phyloP scores from a whole-genome alignment of 2,113 vertebrate species.

The Rhegmatorhina hoffmannsi region DNA sequence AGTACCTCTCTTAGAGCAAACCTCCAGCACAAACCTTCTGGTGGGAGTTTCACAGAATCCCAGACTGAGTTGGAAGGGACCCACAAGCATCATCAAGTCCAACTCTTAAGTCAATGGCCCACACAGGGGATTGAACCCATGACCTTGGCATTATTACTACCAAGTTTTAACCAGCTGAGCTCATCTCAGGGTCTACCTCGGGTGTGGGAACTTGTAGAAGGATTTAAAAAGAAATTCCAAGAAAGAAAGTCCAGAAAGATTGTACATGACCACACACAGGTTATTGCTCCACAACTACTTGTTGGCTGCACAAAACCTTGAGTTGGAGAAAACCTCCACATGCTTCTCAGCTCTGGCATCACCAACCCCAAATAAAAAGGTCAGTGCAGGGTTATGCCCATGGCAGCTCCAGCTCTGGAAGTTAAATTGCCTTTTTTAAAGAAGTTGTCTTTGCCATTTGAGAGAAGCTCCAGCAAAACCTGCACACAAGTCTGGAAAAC shows the following conservation, averaged over 20 bases:
- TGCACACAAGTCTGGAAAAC: not conserved
- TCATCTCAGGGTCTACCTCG: too few species aligned
- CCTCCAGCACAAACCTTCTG: not conserved
- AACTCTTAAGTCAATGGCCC: too few species aligned
- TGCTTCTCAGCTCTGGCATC: not conserved
- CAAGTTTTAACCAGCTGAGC: too few species aligned
- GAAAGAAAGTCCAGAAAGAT: not conserved
- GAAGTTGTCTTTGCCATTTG: not conserved
- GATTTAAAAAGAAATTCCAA: not conserved
- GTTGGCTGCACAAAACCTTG: not conserved
- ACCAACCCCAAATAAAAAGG: not conserved
- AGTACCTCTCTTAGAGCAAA: not conserved
- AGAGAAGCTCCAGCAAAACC: not conserved
- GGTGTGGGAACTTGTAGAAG: not conserved
- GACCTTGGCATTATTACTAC: too few species aligned
- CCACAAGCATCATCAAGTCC: too few species aligned
- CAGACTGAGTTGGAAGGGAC: too few species aligned
- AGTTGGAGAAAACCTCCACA: not conserved
- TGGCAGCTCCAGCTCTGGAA: not conserved
- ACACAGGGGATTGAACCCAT: too few species aligned
- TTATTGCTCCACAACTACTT: not conserved
- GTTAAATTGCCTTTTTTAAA: not conserved
- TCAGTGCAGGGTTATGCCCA: not conserved
- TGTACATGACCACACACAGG: rapidly evolving
- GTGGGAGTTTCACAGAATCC: not conserved